phyloP scores from a whole-genome alignment of 2,113 vertebrate species.

The Struthidea cinerea region DNA sequence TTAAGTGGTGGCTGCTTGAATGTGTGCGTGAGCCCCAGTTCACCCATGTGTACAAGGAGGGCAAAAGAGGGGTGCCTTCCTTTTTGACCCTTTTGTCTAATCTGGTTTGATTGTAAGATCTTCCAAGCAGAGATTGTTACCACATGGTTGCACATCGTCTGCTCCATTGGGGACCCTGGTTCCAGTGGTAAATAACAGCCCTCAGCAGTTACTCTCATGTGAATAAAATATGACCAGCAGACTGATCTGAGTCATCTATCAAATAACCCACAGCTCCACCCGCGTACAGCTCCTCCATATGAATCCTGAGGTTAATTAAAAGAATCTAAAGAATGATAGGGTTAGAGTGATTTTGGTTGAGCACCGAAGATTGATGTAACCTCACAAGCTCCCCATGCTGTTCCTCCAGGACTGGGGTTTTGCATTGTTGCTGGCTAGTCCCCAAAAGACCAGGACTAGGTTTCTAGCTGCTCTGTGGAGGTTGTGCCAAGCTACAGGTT shows the following conservation, averaged over 20 bases:
- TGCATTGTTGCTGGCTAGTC: background rate
- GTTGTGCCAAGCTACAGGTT: conserved; percentile 20
- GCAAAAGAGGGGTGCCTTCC: background rate
- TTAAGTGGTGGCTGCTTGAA: background rate
- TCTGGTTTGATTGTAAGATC: background rate
- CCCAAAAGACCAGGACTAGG: background rate
- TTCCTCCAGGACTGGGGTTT: background rate
- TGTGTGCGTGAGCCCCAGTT: background rate
- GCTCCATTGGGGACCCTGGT: background rate
- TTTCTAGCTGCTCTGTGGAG: background rate
- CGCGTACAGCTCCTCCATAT: background rate
- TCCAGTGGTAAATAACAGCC: background rate
- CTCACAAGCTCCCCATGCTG: background rate
- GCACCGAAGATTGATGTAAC: background rate
- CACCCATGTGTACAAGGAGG: background rate
- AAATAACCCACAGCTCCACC: conserved; percentile 5
- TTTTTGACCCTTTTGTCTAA: background rate
- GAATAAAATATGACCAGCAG: background rate
- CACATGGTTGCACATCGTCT: background rate
- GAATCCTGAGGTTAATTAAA: conserved; percentile 39
- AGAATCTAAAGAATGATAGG: background rate
- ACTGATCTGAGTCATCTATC: background rate
- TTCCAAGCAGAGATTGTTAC: conserved; percentile 16
- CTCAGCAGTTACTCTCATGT: background rate
- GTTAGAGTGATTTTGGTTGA: background rate